Evolutionary conservation across 2,113 vertebrate species (phyloP), one percentile per base, ranked within the genome.

Genomic region (Gymnarchus niloticus): DNA sequence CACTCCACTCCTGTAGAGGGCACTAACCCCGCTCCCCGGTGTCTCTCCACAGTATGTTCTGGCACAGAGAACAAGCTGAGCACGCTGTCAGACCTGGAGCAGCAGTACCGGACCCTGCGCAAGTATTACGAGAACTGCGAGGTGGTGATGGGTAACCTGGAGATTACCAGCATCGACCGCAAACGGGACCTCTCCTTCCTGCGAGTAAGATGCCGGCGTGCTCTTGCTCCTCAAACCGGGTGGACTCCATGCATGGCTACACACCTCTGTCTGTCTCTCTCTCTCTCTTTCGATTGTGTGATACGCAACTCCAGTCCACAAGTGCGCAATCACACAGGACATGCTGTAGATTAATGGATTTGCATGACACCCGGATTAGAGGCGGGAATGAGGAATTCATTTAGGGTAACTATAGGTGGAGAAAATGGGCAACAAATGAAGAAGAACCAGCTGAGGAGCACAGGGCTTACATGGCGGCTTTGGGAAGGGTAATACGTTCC

Each of bases 121-220:
- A 99, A 99, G 90, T 96, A 96, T 92, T 99, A 98, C 87, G 97
- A 99, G 88, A 99, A 98, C 92, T 99, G 98, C 0, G 98, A 99
- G 88, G 97, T 99, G 0, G 97, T 99, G 84, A 99, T 99, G 98
- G 98, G 98, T 56, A 99, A 99, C 90, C 91, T 99, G 93, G 98
- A 99, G 93, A 99, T 99, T 87, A 99, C 98, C 91, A 99, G 96
- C 93, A 99, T 99, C 0, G 97, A 98, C 88, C 96, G 96, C 86
- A 97, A 96, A 92, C 93, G 97, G 69, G 97, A 99, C 92, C 96
- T 99, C 81, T 97, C 97, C 91, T 99, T 99, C 89, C 94, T 99
- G 49, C 93, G 96, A 96, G 98, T 99, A 92, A 88, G 89, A 49
- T 54, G n/a, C 2, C 12, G 8, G 9, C n/a, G 1, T 52, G n/a